These are phyloP conservation scores for Oasisia sp. DNA, from an alignment of 2,888 invertebrate species.

Conservation along the genomic window DNA sequence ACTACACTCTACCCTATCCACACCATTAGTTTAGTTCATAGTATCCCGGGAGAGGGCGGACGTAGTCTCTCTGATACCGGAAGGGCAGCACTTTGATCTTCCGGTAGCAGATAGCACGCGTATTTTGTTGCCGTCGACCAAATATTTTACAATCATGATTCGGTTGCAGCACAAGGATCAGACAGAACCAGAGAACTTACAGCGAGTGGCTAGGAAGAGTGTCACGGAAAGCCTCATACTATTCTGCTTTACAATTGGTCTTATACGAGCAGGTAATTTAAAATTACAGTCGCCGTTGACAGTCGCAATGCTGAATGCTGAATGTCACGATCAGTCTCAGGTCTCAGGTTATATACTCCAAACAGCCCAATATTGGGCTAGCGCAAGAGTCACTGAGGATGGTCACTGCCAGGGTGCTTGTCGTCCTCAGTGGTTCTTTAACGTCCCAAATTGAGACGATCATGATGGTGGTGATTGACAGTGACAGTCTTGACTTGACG, in stretches of 20 bases:
- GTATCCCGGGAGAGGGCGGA: neutral
- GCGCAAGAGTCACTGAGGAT: too few relatives aligned
- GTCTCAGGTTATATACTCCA: too few relatives aligned
- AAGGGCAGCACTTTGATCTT: neutral
- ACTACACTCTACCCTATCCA: too few relatives aligned
- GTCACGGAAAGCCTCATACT: constrained; percentile 8
- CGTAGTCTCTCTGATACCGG: neutral
- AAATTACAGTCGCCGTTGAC: neutral
- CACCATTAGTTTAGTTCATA: neutral
- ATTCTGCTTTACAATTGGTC: neutral
- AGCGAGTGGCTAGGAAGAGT: neutral
- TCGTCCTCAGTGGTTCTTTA: too few relatives aligned
- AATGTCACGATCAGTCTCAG: too few relatives aligned
- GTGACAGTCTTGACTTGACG: too few relatives aligned
- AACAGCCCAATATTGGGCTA: too few relatives aligned
- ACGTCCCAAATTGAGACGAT: too few relatives aligned
- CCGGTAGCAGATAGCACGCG: neutral
- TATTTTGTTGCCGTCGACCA: neutral
- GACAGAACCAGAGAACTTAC: neutral
- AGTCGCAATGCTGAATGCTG: too few relatives aligned
- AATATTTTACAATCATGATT: neutral
- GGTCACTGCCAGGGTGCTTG: too few relatives aligned
- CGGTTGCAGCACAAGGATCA: neutral
- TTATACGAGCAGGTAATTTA: constrained; percentile 17
- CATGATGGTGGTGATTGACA: too few relatives aligned